Evolutionary conservation across 1,140 invertebrate genomes (phyloP).

Genomic region (Dendroctonus ponderosae): DNA sequence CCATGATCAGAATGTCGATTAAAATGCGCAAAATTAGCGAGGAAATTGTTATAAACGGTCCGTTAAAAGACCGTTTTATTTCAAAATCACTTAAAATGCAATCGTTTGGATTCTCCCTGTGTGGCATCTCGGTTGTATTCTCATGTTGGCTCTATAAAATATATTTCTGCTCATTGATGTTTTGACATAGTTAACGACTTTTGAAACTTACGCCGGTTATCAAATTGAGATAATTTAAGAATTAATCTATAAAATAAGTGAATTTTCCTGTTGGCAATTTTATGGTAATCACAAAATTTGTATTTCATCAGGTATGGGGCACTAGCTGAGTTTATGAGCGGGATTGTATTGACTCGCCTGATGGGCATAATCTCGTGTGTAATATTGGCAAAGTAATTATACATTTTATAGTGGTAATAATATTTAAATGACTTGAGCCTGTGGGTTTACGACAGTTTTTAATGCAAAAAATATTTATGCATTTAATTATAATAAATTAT

Average conservation of each 20-base stretch:
- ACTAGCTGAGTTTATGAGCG: slow-evolving; percentile 11
- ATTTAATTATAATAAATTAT: slow-evolving; percentile 27
- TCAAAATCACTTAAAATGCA: slow-evolving; percentile 27
- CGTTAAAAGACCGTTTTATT: slow-evolving; percentile 21
- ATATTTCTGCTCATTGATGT: slow-evolving; percentile 17
- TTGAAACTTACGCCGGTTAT: slow-evolving; percentile 13
- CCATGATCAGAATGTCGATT: no score
- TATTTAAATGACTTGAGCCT: slow-evolving; percentile 2
- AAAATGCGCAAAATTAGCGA: background rate
- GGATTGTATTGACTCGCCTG: slow-evolving; percentile 11
- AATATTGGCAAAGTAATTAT: slow-evolving; percentile 20
- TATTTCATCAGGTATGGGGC: slow-evolving; percentile 9
- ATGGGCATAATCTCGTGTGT: background rate
- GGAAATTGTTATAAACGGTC: slow-evolving; percentile 16
- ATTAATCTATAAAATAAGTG: slow-evolving; percentile 18
- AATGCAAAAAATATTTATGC: slow-evolving; percentile 7
- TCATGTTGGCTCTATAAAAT: slow-evolving; percentile 1
- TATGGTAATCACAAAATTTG: slow-evolving; percentile 18
- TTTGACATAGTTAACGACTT: slow-evolving; percentile 25
- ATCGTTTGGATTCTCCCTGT: slow-evolving; percentile 17
- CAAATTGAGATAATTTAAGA: slow-evolving; percentile 14
- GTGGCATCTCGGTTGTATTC: slow-evolving; percentile 19
- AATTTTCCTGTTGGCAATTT: slow-evolving; percentile 12
- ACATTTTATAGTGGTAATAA: slow-evolving; percentile 22
- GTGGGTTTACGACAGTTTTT: slow-evolving; percentile 17